A percentile compares a stretch with the other conserved stretches of the same genome.
Conservation (phyloP, 2,888 invertebrate species). For the Eupithecia pulchellata region DNA sequence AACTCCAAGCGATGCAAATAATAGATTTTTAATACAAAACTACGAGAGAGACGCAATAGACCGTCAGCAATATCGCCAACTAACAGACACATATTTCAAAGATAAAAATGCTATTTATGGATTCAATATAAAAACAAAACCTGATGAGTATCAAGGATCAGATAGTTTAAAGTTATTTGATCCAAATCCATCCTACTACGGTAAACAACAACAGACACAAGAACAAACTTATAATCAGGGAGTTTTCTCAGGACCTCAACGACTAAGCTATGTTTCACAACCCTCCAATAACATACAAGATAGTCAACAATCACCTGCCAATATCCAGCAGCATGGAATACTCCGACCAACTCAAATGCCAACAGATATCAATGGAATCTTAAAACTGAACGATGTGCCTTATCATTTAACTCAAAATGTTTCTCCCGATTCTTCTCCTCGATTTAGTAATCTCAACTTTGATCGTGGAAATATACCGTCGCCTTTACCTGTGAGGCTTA, state of each 20-base stretch:
- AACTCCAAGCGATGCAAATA: constrained; percentile 52
- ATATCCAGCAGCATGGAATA: constrained; percentile 58
- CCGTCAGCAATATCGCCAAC: constrained; percentile 68
- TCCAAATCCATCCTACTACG: constrained; percentile 57
- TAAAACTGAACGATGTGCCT: constrained; percentile 77
- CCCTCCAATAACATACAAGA: constrained; percentile 61
- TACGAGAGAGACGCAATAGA: constrained; percentile 69
- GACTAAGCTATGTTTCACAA: constrained; percentile 59
- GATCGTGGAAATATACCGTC: constrained; percentile 69
- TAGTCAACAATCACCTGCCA: constrained; percentile 59
- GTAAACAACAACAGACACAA: constrained; percentile 59
- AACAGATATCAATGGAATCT: constrained; percentile 63
- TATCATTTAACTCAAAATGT: constrained; percentile 69
- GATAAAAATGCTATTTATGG: constrained; percentile 75
- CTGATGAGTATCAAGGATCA: constrained; percentile 59
- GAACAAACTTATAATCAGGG: constrained; percentile 60
- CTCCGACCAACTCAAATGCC: constrained; percentile 58
- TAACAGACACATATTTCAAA: constrained; percentile 74
- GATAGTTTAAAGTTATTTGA: constrained; percentile 64
- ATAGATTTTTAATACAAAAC: constrained; percentile 56
- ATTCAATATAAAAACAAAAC: constrained; percentile 70
- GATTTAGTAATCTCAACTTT: constrained; percentile 65
- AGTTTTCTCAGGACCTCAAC: constrained; percentile 55
- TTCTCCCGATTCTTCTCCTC: constrained; percentile 59
- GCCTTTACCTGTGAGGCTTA: constrained; percentile 69